Percentiles rank a stretch among this genome's conserved stretches.
These are phyloP conservation scores for Odontocerum albicorne DNA, from an alignment of 2,888 invertebrate species.

Conservation along the genomic window DNA sequence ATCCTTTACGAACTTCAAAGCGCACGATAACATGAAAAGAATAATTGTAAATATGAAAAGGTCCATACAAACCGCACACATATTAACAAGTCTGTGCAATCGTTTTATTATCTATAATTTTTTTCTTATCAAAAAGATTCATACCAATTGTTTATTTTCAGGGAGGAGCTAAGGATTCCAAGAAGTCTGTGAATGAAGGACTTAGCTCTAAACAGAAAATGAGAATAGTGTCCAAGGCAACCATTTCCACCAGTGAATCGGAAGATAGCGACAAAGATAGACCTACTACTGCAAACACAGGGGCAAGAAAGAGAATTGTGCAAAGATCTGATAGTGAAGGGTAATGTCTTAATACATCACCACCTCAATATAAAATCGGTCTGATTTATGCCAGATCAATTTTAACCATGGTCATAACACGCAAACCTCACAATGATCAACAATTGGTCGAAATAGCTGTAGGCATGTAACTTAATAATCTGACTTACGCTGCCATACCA, in stretches of 20 bases:
- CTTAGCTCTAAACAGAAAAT: conserved; percentile 82
- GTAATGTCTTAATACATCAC: too few species aligned
- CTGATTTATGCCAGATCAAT: too few species aligned
- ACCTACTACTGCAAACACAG: conserved; percentile 51
- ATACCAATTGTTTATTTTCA: conserved; percentile 11
- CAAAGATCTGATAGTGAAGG: conserved; percentile 64
- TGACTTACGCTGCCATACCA: too few species aligned
- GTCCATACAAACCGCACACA: background rate
- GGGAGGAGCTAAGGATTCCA: conserved; percentile 23
- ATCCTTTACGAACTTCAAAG: background rate
- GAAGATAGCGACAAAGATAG: conserved; percentile 67
- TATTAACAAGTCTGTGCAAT: background rate
- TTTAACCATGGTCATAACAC: too few species aligned
- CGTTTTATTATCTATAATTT: background rate
- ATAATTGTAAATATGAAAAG: background rate
- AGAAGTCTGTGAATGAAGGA: conserved; percentile 59
- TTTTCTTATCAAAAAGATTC: conserved; percentile 6
- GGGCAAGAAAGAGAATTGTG: conserved; percentile 60
- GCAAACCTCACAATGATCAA: too few species aligned
- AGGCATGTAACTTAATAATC: too few species aligned
- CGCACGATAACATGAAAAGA: background rate
- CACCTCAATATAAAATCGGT: too few species aligned
- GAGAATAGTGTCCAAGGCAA: conserved; percentile 91
- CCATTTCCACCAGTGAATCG: conserved; percentile 89
- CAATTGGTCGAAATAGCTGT: too few species aligned